Evolutionary conservation across 2,888 invertebrate species (phyloP), one percentile per base, ranked within the genome.

Genomic region (Atherix ibis): DNA sequence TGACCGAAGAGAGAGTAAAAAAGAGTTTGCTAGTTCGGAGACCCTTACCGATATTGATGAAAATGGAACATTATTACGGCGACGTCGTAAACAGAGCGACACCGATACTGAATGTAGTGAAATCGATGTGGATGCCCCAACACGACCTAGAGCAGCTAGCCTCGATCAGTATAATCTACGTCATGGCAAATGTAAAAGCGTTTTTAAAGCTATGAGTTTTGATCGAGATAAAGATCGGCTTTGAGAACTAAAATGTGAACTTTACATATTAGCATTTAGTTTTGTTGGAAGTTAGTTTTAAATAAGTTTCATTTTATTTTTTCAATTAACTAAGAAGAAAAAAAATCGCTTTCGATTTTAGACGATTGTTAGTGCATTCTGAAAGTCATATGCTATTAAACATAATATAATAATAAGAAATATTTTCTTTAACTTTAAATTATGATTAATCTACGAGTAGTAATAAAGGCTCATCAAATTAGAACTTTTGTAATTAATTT

Each of bases 1-100:
- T 43, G 73, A 76, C 41, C 66, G 68, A 33, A 61, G 71, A 34
- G 70, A 71, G 44, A 50, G 48, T 28, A 48, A 51, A 30, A 56
- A 1, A 53, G 51, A 1, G 50, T 22, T 5, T 12, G 3, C 17
- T 18, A 10, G 5, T 8, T 9, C 39, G 1, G 35, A 35, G 22
- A 3, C 30, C 8, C 18, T 28, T n/a, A 37, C 32, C 16, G 38
- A 32, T 5, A n/a, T 22, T 8, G 39, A 38, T 14, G 40, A 41
- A 27, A 27, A 35, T 24, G 35, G 32, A 22, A 32, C 36, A 12
- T 13, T 38, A 6, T 25, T 58, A 31, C 46, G 52, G 3, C 44
- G 56, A 2, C 50, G 54, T 2, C 50, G 56, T 37, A 56, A 59
- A 47, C 48, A 54, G 22, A 59, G 58, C 39, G 56, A 56, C 34